A percentile compares a stretch with the other conserved stretches of the same genome.
Conservation (phyloP, 2,888 invertebrate species). For the Spodoptera littoralis region DNA sequence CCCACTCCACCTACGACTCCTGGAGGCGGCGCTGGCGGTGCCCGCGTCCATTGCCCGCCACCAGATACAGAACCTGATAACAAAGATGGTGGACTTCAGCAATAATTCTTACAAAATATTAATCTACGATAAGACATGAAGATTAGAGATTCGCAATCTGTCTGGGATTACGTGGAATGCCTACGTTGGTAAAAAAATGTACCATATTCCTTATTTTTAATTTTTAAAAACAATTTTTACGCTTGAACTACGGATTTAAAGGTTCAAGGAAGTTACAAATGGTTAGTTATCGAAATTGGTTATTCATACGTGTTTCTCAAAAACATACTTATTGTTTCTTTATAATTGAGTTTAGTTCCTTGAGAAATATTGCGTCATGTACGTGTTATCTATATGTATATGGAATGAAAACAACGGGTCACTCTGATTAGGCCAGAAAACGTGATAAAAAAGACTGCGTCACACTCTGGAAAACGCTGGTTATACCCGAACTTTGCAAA, state of each 20-base stretch:
- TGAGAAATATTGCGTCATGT: conserved; percentile 33
- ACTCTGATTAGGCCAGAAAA: conserved; percentile 29
- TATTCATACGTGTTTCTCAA: background rate
- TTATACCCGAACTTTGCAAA: background rate
- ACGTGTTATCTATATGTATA: conserved; percentile 24
- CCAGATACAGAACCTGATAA: conserved; percentile 77
- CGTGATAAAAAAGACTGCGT: conserved; percentile 24
- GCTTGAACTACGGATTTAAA: too few relatives aligned
- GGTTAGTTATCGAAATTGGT: too few relatives aligned
- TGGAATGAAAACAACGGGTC: conserved; percentile 22
- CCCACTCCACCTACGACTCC: conserved; percentile 69
- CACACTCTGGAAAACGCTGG: conserved; percentile 19
- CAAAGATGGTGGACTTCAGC: conserved; percentile 4
- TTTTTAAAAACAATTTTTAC: too few relatives aligned
- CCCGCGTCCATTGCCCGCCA: conserved; percentile 93
- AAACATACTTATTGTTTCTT: conserved; percentile 10
- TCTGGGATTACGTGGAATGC: too few relatives aligned
- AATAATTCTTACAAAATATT: too few relatives aligned
- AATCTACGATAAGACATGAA: too few relatives aligned
- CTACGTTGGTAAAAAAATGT: too few relatives aligned
- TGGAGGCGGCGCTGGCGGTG: conserved; percentile 92
- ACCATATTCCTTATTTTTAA: too few relatives aligned
- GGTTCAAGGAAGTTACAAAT: too few relatives aligned
- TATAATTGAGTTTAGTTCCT: conserved; percentile 14
- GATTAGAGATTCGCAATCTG: too few relatives aligned